These are phyloP conservation scores for Carduelis carduelis DNA, from an alignment of 2,797 vertebrate species.

Conservation along the genomic window DNA sequence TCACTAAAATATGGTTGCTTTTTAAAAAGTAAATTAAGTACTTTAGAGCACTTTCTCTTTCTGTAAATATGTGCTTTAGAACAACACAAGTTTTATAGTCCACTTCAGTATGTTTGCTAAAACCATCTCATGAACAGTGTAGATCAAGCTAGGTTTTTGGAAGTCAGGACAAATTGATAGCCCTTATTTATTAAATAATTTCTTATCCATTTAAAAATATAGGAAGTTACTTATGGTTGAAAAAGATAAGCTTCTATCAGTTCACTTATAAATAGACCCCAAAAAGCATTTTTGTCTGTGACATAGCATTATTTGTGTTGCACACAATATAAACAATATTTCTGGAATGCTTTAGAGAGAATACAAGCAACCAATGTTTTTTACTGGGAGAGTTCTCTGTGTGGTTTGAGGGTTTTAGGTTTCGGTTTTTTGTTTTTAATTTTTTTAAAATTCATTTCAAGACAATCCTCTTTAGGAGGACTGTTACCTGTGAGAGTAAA, in stretches of 20 bases:
- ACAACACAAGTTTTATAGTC: neutral
- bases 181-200: neutral
- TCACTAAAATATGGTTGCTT: neutral
- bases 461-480: neutral
- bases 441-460: neutral
- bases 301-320: neutral
- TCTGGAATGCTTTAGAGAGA: neutral
- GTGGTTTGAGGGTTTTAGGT: accelerated
- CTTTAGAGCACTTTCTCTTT: neutral
- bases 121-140: neutral
- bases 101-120: neutral
- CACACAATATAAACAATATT: neutral
- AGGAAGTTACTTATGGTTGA: neutral
- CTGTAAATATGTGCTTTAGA: neutral
- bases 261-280: neutral
- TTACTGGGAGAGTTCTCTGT: neutral
- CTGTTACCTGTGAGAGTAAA: neutral
- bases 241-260: neutral
- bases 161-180: neutral
- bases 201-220: neutral
- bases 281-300: neutral
- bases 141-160: neutral
- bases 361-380: neutral
- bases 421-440: accelerated
- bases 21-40: neutral